Base-by-base conservation (phyloP, 1,140 invertebrate species). In the Bombus affinis region DNA sequence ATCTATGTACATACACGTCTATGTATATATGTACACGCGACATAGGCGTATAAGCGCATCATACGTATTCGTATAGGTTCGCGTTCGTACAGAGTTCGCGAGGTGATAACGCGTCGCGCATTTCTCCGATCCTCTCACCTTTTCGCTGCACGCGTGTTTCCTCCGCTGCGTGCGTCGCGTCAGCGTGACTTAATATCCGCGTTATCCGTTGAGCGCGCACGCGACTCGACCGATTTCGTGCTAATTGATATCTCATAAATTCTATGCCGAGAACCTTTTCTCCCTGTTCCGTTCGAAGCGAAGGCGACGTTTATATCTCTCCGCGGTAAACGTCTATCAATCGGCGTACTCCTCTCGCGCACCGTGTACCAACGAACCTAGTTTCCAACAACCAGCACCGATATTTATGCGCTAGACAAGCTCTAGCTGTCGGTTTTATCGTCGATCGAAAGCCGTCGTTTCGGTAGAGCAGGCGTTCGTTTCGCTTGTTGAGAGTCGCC, bases 51-150 rank as follows among this genome's bases (percentile, higher is more conserved):
- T 68, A 66, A 71, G 68, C 47, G 42, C 22, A 72, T 18, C 22
- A 72, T 18, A 53, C 47, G 18, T 53, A 53, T 53, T 53, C 47
- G 47, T 53, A 18, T 53, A 53, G 15, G 44, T 47, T 47, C 4
- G 15, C 44, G 44, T 47, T 47, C 44, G 44, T 47, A 47, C 1
- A 47, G 75, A 87, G 59, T 72, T 66, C n/a, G 65, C 74, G 76
- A 85, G 86, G 86, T 90, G 86, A 90, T 89, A 88, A 90, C 85
- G 37, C 59, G 76, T 78, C 81, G 59, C 86, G 79, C 70, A 79
- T 82, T 71, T 72, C 79, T 68, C 82, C 25, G 59, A n/a, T 53
- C 42, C 77, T 44, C 44, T 85, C 70, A 62, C 53, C 71, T 75
- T 53, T 47, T 5, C 75, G 6, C 6, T 65, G n/a, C 25, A 18